These are phyloP conservation scores for Sitobion miscanthi DNA, from an alignment of 1,140 invertebrate species.

Conservation along the genomic window DNA sequence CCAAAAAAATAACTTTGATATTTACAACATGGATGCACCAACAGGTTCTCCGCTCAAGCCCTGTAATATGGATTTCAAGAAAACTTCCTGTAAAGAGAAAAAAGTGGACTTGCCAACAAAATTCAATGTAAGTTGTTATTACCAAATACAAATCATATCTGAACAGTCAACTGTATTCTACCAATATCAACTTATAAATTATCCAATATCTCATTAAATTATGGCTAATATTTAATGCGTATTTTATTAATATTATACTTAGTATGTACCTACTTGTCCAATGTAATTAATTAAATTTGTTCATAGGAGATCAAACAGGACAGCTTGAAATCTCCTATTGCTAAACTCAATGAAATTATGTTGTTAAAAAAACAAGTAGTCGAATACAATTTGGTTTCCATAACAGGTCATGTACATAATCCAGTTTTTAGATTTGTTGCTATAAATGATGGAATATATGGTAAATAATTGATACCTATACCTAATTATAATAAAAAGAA, in stretches of 20 bases:
- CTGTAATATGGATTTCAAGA: not conserved
- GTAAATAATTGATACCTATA: not conserved
- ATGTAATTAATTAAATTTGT: not conserved
- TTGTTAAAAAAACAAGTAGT: not conserved
- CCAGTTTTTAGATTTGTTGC: conserved; percentile 93
- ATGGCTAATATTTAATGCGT: too few relatives aligned
- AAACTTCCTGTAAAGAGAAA: not conserved
- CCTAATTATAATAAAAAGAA: not conserved
- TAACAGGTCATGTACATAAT: conserved; percentile 94
- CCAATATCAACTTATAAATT: not conserved
- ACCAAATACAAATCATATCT: not conserved
- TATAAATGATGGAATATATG: conserved; percentile 80
- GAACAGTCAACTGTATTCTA: not conserved
- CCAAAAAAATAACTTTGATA: too few relatives aligned
- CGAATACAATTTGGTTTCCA: conserved; percentile 91
- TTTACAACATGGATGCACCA: not conserved
- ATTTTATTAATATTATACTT: too few relatives aligned
- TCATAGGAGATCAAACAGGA: not conserved
- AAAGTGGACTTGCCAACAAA: not conserved
- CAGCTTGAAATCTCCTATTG: not conserved
- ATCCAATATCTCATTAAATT: not conserved
- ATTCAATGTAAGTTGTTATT: not conserved
- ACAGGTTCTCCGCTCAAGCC: not conserved
- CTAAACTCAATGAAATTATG: conserved; percentile 35
- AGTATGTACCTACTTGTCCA: too few relatives aligned